A percentile compares a stretch with the other conserved stretches of the same genome.
These are phyloP conservation scores for Pseudorhiza aurosa DNA, from an alignment of 30 jellyfish, hydroid and myxozoan species.

Conservation along the genomic window DNA sequence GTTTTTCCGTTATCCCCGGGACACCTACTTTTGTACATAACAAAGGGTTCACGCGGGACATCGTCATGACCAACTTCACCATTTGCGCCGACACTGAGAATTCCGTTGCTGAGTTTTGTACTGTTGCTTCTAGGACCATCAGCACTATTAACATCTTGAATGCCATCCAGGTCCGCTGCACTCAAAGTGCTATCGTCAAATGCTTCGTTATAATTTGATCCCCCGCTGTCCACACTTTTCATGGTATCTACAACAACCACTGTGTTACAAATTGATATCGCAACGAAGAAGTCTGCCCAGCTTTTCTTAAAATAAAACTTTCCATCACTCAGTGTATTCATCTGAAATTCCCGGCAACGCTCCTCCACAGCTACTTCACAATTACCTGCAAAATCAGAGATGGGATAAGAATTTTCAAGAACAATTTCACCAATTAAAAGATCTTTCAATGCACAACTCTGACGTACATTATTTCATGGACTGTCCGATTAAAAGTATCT, in stretches of 20 bases:
- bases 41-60: constrained; percentile 31
- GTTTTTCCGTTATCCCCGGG: not conserved
- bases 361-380: constrained; percentile 19
- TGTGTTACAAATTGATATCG: constrained; percentile 84
- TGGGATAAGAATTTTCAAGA: not conserved
- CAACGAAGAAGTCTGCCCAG: constrained; percentile 92
- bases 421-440: not conserved
- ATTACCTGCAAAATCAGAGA: constrained; percentile 14
- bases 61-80: not conserved
- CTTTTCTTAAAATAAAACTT: constrained; percentile 31
- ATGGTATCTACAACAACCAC: constrained; percentile 78
- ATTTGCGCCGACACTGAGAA: not conserved
- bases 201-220: constrained; percentile 54
- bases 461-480: too few species aligned
- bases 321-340: constrained; percentile 28
- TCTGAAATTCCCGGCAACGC: constrained; percentile 39
- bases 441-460: too few species aligned
- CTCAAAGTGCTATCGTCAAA: constrained; percentile 39
- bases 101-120: not conserved
- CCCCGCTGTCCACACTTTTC: constrained; percentile 58
- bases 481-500: too few species aligned
- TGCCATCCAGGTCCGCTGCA: not conserved
- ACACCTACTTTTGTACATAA: constrained; percentile 36
- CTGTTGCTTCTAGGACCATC: not conserved
- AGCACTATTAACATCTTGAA: not conserved